Percentiles rank a stretch among this genome's conserved stretches.
Conservation (phyloP, 1,140 invertebrate species). For the Fopius arisanus region DNA sequence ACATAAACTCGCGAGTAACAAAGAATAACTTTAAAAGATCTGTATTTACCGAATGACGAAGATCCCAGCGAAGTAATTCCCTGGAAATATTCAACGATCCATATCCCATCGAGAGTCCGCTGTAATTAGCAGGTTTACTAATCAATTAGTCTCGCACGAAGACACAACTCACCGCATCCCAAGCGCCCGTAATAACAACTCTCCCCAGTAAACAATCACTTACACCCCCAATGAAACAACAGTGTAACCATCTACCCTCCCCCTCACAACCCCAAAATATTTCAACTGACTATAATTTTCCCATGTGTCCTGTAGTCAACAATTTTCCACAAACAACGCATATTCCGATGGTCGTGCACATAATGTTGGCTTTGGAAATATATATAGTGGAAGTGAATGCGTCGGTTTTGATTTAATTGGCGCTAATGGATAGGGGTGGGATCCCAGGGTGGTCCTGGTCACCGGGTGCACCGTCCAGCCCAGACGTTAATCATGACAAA, state of each 20-base stretch:
- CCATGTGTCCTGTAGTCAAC: neutral
- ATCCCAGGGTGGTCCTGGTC: slow-evolving; percentile 18
- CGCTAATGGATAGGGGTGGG: slow-evolving; percentile 18
- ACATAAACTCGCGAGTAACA: too few relatives aligned
- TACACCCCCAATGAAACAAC: neutral
- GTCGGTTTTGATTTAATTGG: slow-evolving; percentile 24
- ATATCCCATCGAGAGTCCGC: neutral
- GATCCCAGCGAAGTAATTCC: too few relatives aligned
- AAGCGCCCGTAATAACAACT: neutral
- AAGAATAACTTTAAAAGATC: too few relatives aligned
- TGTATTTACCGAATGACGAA: too few relatives aligned
- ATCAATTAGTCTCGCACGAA: neutral
- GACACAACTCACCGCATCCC: neutral
- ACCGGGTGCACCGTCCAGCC: neutral
- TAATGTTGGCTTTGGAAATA: neutral
- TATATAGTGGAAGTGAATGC: slow-evolving; percentile 10
- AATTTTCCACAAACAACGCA: neutral
- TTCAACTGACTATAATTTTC: neutral
- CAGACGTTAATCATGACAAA: slow-evolving; percentile 26
- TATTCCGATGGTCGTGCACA: neutral
- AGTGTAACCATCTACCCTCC: neutral
- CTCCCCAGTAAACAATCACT: neutral
- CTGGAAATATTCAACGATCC: neutral
- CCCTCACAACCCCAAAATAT: neutral
- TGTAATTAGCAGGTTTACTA: neutral